Conservation (phyloP, 2,797 vertebrate genomes). For the Ibycter americanus region DNA sequence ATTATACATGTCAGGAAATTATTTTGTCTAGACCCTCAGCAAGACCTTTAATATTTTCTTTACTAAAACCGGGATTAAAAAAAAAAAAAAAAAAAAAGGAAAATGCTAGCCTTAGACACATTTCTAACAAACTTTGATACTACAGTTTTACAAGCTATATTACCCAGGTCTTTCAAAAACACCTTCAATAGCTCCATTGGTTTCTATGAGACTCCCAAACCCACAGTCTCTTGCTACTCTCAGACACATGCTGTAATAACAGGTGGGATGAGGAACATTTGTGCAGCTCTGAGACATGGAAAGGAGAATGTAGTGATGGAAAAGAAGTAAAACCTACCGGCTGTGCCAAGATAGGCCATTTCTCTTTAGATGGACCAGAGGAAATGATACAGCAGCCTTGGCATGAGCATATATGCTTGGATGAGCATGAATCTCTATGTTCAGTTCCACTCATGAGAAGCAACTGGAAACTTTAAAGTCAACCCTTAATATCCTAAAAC, state of each 20-base stretch:
- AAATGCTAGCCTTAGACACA: neutral
- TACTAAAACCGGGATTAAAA: neutral
- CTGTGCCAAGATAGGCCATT: neutral
- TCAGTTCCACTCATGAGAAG: neutral
- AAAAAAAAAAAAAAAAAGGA: neutral
- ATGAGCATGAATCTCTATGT: neutral
- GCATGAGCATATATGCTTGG: rapidly evolving
- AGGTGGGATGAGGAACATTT: neutral
- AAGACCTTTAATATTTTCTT: neutral
- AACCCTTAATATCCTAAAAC: neutral
- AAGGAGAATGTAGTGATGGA: neutral
- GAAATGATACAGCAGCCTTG: neutral
- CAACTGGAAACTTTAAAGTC: neutral
- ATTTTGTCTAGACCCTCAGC: neutral
- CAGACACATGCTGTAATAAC: neutral
- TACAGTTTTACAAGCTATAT: neutral
- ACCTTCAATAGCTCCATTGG: neutral
- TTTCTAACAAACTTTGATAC: neutral
- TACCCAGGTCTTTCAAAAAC: neutral
- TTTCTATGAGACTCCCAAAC: neutral
- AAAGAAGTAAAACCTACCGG: neutral
- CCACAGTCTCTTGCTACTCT: neutral
- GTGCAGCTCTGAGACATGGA: neutral
- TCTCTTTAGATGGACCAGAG: neutral
- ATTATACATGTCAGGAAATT: neutral